Conservation (phyloP, 2,797 vertebrate genomes). For the Intellagama lesueurii region DNA sequence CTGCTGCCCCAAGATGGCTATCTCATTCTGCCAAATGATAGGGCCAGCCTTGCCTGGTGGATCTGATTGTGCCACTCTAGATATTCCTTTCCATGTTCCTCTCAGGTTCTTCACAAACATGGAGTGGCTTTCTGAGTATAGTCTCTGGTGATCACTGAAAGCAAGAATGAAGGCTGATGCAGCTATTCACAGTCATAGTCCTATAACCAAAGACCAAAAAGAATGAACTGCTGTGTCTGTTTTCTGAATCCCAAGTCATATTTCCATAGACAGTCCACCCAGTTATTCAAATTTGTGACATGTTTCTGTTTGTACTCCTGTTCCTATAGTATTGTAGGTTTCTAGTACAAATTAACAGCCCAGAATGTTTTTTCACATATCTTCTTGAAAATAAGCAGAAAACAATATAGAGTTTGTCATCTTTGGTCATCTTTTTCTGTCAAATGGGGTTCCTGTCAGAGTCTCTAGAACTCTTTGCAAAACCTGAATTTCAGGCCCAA, state of each 20-base stretch:
- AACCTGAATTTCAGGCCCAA: not conserved
- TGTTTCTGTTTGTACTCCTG: not conserved
- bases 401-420: not conserved
- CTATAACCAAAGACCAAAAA: not conserved
- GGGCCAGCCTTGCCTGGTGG: too few species aligned
- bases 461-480: not conserved
- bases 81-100: not conserved
- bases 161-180: too few species aligned
- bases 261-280: not conserved
- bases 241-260: not conserved
- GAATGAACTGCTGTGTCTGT: not conserved
- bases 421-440: not conserved
- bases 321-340: not conserved
- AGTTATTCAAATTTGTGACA: not conserved
- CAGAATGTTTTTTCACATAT: not conserved
- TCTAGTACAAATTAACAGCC: not conserved
- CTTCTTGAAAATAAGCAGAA: not conserved
- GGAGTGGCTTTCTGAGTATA: not conserved
- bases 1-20: too few species aligned
- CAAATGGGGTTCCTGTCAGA: not conserved
- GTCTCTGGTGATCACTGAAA: fast-evolving
- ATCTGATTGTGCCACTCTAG: not conserved
- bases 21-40: too few species aligned
- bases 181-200: not conserved
- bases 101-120: not conserved